Evolutionary conservation across 2,797 vertebrate species (phyloP), one percentile per base, ranked within the genome.

Genomic region (Enteromius thamalakanensis): DNA sequence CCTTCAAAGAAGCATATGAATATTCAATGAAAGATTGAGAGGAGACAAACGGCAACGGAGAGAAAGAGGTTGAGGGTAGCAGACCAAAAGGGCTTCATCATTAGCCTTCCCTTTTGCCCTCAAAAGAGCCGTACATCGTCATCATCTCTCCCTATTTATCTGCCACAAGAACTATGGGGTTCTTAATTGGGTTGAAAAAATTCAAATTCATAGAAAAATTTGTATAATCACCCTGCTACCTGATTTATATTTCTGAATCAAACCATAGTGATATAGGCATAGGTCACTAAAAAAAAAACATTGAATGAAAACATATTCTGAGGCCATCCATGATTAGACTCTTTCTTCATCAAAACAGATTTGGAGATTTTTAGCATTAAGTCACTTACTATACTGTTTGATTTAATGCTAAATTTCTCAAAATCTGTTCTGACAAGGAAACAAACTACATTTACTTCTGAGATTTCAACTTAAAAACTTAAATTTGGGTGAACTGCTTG

Each of bases 1-100:
- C 51, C 82, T 83, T n/a, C 55, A 68, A 40, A 81, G 51, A 55
- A 26, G 55, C 34, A 62, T 64, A 86, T 82, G 14, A 84, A 84
- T 86, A 84, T 84, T 86, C 70, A 74, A 83, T 85, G 37, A 82
- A 83, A 87, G 81, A 90, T 86, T 89, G 87, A 90, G 88, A 86
- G 21, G 40, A 58, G 26, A 78, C 29, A 45, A 51, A 68, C n/a
- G 87, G 90, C 90, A 90, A 89, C 89, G 90, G 84, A 71, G 79
- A 72, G 55, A 76, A 68, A 75, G 32, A 75, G 69, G 64, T 29
- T 15, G 17, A 26, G 45, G 53, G 12, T 49, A 83, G 89, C 37
- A 58, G 14, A 69, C 37, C 71, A 15, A 32, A 71, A 79, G 67
- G 51, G 32, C 4, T 77, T 65, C 53, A 76, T 84, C 42, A 68